Percentiles rank a stretch among this genome's conserved stretches.
These are phyloP conservation scores for Enteromius viviparus DNA, from an alignment of 2,797 vertebrate species.

Conservation along the genomic window DNA sequence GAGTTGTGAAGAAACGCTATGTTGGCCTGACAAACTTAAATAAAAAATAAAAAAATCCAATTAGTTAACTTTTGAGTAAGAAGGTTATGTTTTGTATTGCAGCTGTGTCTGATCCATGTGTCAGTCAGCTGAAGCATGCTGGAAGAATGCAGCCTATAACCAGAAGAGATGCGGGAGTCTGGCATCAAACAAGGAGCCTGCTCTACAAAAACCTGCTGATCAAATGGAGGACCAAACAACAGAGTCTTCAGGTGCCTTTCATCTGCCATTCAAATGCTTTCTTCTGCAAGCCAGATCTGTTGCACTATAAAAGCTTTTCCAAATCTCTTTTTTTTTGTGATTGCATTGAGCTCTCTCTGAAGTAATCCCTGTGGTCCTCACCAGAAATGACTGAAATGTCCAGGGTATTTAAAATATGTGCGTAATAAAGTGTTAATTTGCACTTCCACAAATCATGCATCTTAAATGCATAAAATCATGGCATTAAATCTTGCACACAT, in stretches of 20 bases:
- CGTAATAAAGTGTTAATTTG: not conserved
- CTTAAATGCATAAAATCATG: not conserved
- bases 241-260: slow-evolving; percentile 80
- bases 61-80: not conserved
- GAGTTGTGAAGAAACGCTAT: not conserved
- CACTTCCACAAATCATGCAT: not conserved
- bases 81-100: slow-evolving; percentile 30
- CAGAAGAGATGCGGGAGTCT: slow-evolving; percentile 77
- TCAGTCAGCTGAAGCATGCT: slow-evolving; percentile 71
- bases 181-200: slow-evolving; percentile 81
- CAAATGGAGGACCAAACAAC: slow-evolving; percentile 86
- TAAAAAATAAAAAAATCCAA: not conserved
- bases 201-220: slow-evolving; percentile 88
- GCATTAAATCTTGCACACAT: not conserved
- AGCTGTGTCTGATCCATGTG: slow-evolving; percentile 71
- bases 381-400: not conserved
- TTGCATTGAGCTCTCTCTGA: not conserved
- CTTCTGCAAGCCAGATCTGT: not conserved
- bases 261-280: not conserved
- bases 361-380: not conserved
- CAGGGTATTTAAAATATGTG: not conserved
- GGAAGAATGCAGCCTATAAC: slow-evolving; percentile 68
- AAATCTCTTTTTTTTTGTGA: not conserved
- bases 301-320: not conserved
- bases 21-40: not conserved